Conservation (phyloP, 2,797 vertebrate genomes). For the Anisognathus igniventris region DNA sequence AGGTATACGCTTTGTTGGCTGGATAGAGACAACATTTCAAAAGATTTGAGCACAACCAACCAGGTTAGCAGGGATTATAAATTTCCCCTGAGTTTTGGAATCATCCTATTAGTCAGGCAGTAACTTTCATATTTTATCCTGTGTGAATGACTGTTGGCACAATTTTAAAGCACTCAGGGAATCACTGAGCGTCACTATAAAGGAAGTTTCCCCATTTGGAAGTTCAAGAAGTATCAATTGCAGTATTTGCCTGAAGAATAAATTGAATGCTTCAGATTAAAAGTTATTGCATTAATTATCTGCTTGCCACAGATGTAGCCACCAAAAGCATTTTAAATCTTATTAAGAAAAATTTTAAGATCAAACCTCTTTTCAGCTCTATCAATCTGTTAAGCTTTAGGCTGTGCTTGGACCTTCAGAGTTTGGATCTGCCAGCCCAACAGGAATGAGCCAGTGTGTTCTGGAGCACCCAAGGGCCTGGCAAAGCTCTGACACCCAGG, state of each 20-base stretch:
- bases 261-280: neutral
- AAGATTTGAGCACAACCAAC: neutral
- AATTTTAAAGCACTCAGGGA: neutral
- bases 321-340: neutral
- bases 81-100: neutral
- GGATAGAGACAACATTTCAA: neutral
- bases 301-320: neutral
- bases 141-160: neutral
- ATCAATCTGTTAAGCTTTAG: neutral
- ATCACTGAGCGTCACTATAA: neutral
- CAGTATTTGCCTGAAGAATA: neutral
- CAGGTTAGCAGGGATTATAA: neutral
- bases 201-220: neutral
- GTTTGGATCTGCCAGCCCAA: neutral
- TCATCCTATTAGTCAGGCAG: neutral
- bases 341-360: neutral
- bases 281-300: neutral
- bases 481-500: neutral
- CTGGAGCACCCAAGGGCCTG: neutral
- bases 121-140: neutral
- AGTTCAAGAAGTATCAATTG: neutral
- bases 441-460: neutral
- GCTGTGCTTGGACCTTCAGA: neutral
- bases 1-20: neutral
- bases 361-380: neutral